A percentile compares a stretch with the other conserved stretches of the same genome.
These are phyloP conservation scores for Mirza zaza DNA, from an alignment of 2,113 vertebrate species.

Conservation along the genomic window DNA sequence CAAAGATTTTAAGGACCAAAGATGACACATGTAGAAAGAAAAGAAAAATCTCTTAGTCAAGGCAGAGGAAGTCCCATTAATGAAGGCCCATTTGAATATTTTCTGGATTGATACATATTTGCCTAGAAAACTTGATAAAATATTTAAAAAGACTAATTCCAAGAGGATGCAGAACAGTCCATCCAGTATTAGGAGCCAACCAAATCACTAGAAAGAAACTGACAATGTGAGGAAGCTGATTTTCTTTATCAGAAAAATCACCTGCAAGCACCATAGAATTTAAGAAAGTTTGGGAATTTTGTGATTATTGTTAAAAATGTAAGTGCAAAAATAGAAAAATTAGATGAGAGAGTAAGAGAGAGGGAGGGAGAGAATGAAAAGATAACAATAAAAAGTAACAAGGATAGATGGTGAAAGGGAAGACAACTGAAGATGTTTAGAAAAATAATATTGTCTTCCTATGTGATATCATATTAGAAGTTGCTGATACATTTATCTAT, in stretches of 20 bases:
- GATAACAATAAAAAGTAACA: too few species aligned
- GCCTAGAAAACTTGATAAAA: background rate
- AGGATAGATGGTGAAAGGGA: too few species aligned
- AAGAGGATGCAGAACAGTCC: background rate
- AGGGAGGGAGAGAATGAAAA: too few species aligned
- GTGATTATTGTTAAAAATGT: background rate
- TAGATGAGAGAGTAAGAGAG: too few species aligned
- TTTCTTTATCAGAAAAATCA: background rate
- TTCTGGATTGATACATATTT: background rate
- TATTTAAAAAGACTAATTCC: background rate
- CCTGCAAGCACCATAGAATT: background rate
- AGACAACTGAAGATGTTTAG: background rate
- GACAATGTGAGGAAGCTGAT: background rate
- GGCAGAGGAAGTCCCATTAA: background rate
- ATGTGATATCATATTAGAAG: too few species aligned
- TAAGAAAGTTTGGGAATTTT: background rate
- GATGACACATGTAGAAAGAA: background rate
- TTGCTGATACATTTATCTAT: background rate
- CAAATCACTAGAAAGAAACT: background rate
- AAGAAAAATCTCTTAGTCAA: background rate
- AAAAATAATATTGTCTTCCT: background rate
- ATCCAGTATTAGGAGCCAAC: too few species aligned
- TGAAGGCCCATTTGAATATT: background rate
- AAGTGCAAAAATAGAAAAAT: too few species aligned
- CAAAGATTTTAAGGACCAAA: background rate